Percentiles rank a stretch among this genome's conserved stretches.
phyloP scores from a whole-genome alignment of 2,888 invertebrate genomes.

The Drosophila silvestris region DNA sequence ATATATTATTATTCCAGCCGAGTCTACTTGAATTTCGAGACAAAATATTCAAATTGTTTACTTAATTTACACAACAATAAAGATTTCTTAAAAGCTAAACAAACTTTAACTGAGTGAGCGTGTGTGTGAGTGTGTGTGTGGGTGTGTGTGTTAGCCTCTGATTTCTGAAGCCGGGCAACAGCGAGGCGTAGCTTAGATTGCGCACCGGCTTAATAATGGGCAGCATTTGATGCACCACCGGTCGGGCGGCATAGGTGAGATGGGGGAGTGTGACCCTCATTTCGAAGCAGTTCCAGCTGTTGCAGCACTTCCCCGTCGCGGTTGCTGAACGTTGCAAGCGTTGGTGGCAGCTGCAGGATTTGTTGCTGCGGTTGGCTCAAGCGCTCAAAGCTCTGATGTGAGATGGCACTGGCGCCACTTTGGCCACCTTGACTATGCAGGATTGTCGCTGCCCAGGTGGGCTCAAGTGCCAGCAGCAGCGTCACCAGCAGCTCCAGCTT shows the following conservation, averaged over 20 bases:
- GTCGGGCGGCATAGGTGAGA: constrained; percentile 66
- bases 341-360: constrained; percentile 1
- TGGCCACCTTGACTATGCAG: constrained; percentile 76
- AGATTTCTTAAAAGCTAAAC: constrained; percentile 12
- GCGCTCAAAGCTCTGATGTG: constrained; percentile 87
- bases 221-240: constrained; percentile 68
- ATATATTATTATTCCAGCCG: neutral
- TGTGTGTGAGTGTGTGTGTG: neutral
- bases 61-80: constrained; percentile 29
- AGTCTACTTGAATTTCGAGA: constrained; percentile 56
- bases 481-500: constrained; percentile 8
- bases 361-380: constrained; percentile 28
- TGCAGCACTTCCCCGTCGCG: neutral
- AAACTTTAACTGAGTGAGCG: constrained; percentile 25
- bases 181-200: constrained; percentile 57
- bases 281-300: constrained; percentile 8
- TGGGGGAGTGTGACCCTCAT: constrained; percentile 61
- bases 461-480: constrained; percentile 17
- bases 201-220: constrained; percentile 68
- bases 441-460: constrained; percentile 48
- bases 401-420: constrained; percentile 82
- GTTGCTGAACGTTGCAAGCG: constrained; percentile 41
- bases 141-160: constrained; percentile 18
- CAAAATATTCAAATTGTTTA: constrained; percentile 43
- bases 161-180: constrained; percentile 45